Conservation (phyloP, 2,888 invertebrate genomes). For the Aplocera efformata region DNA sequence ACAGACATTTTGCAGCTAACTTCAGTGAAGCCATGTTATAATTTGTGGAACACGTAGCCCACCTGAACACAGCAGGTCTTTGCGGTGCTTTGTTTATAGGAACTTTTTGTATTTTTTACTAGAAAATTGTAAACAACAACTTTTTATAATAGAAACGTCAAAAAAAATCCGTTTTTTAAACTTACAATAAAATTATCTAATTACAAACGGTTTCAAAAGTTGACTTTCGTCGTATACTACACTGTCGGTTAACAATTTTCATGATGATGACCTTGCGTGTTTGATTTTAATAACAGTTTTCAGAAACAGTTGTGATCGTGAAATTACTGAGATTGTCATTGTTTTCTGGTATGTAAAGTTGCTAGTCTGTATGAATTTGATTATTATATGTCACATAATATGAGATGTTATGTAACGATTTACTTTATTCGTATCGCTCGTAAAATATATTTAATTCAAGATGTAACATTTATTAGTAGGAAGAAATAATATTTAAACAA, state of each 20-base stretch:
- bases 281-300: conserved; percentile 43
- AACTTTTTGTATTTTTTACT: conserved; percentile 34
- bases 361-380: conserved; percentile 51
- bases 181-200: no score
- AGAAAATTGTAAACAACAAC: no score
- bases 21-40: no score
- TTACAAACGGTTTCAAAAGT: no score
- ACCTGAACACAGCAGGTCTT: conserved; percentile 53
- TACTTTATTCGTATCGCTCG: conserved; percentile 17
- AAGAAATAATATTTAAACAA: conserved; percentile 42
- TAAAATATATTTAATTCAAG: conserved; percentile 31
- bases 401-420: conserved; percentile 25
- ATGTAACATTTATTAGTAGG: conserved; percentile 32
- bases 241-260: no score
- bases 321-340: conserved; percentile 57
- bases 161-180: no score
- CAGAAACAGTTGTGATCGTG: conserved; percentile 71
- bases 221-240: no score
- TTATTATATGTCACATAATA: conserved; percentile 27
- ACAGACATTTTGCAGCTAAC: no score
- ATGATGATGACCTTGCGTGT: conserved; percentile 44
- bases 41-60: no score
- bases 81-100: conserved; percentile 64
- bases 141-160: no score
- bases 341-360: conserved; percentile 39